Conservation (phyloP, 2,888 invertebrate genomes). For the Meta bourneti region DNA sequence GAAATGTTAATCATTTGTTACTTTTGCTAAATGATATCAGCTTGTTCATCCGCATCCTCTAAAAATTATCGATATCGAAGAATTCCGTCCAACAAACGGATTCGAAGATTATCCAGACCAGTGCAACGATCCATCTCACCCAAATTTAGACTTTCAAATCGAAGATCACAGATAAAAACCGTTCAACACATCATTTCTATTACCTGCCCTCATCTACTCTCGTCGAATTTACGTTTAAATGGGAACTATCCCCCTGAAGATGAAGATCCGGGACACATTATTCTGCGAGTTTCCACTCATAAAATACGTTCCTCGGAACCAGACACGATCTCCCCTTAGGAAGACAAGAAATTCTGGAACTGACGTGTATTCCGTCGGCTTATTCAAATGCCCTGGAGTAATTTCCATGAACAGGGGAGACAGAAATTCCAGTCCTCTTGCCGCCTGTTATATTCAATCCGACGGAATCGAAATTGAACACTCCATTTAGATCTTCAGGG, state of each 20-base stretch:
- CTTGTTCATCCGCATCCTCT: no score
- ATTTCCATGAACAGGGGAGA: slow-evolving; percentile 32
- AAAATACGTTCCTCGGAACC: neutral
- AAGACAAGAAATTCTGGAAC: neutral
- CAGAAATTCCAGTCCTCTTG: slow-evolving; percentile 16
- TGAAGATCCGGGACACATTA: neutral
- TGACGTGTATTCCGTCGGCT: slow-evolving; percentile 2
- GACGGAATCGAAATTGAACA: slow-evolving; percentile 25
- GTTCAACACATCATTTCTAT: no score
- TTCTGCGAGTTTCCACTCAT: neutral
- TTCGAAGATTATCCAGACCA: no score
- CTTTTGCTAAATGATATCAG: no score
- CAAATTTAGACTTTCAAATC: no score
- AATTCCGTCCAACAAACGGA: no score
- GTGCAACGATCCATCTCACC: no score
- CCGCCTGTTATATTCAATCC: slow-evolving; percentile 13
- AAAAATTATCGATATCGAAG: no score
- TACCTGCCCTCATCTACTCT: neutral
- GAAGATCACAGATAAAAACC: no score
- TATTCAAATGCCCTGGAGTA: slow-evolving; percentile 39
- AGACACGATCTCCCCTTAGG: neutral
- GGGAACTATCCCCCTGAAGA: neutral
- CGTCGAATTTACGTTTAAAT: neutral
- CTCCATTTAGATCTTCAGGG: slow-evolving; percentile 20
- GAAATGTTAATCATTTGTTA: no score